Evolutionary conservation across 2,113 vertebrate species (phyloP), one percentile per base, ranked within the genome.

Genomic region (Condylura cristata): DNA sequence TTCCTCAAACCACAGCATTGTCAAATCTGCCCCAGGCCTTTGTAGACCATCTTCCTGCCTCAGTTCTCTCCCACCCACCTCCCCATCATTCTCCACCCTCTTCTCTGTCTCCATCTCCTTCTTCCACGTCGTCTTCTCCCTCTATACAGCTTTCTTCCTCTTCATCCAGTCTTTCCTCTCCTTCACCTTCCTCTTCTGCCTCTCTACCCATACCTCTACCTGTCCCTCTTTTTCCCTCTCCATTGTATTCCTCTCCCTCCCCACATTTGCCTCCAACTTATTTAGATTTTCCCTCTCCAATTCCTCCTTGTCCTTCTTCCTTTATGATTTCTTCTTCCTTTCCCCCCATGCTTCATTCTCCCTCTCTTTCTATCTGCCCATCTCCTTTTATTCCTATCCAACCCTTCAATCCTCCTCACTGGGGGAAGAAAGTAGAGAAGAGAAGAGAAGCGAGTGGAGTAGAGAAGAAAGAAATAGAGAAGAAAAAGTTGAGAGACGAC

Each of bases 351-450:
- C 88, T 85, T 86, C 89, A 75, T 44, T 95, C 96, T 93, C 86
- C 95, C 41, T 93, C 68, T 37, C 37, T 51, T 90, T 93, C 93
- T 68, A 8, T 86, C 32, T 95, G 93, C 60, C 84, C 96, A 30
- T 46, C 90, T 95, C 37, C 91, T 92, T 89, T 96, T 86, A 74
- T 76, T 94, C 86, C 96, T 74, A 37, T 90, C 60, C 87, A 71
- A 76, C n/a, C 92, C 88, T 96, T 96, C 90, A 93, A 66, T 91
- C 85, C 89, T 86, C 96, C 92, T 97, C 90, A 74, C 82, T 96
- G 97, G 96, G 94, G 97, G 94, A 97, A 97, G 97, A 96, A 97
- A 95, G 96, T 97, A 97, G 97, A 97, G 97, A 97, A 97, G 95
- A 97, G 93, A 96, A 97, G 95, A 97, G 96, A 97, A 97, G 95